Evolutionary conservation across 2,888 invertebrate genomes (phyloP).

Genomic region (Drosophila leonis): DNA sequence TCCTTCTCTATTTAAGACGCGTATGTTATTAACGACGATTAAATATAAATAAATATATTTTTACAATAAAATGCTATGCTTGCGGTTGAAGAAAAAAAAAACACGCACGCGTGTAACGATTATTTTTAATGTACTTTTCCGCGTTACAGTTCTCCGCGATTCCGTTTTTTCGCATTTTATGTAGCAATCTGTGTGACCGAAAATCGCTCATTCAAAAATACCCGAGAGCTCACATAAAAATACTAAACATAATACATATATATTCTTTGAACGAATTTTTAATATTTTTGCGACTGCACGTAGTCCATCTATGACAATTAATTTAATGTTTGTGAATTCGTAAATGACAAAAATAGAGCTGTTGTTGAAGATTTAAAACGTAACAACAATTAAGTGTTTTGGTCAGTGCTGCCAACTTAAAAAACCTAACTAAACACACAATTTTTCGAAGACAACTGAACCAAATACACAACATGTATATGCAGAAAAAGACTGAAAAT

Average conservation of each 20-base stretch:
- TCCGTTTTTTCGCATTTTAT: conserved; percentile 67
- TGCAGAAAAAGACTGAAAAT: neutral
- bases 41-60: conserved; percentile 13
- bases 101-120: conserved; percentile 58
- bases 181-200: conserved; percentile 49
- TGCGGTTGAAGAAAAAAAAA: conserved; percentile 34
- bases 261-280: too few relatives aligned
- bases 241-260: neutral
- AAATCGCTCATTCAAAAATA: conserved; percentile 18
- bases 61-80: conserved; percentile 24
- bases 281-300: neutral
- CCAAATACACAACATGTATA: too few relatives aligned
- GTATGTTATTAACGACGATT: conserved; percentile 19
- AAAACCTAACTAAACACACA: neutral
- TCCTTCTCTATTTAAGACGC: conserved; percentile 28
- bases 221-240: conserved; percentile 8
- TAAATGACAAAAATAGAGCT: neutral
- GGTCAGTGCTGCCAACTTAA: neutral
- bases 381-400: neutral
- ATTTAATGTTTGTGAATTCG: neutral
- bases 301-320: neutral
- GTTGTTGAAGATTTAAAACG: neutral
- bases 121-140: conserved; percentile 62
- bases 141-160: conserved; percentile 65
- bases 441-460: neutral